phyloP scores from a whole-genome alignment of 2,888 invertebrate species.

The Zelleria hepariella region DNA sequence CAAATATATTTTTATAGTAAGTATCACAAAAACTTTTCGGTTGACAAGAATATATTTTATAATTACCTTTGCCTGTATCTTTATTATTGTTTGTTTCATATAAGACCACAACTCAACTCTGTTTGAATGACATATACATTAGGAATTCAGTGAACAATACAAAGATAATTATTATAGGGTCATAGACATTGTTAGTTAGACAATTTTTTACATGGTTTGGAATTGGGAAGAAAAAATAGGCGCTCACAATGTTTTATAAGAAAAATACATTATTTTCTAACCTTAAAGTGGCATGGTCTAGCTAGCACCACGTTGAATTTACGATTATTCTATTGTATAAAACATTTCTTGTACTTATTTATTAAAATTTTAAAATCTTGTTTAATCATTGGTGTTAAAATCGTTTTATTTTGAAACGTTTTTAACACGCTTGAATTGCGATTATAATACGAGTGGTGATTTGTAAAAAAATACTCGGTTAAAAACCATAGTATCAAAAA shows the following conservation, averaged over 20 bases:
- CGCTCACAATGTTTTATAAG: slow-evolving; percentile 19
- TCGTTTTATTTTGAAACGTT: not conserved
- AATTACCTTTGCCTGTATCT: not conserved
- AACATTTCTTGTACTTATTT: not conserved
- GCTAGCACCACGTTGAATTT: not conserved
- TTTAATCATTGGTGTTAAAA: not conserved
- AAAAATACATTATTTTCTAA: slow-evolving; percentile 48
- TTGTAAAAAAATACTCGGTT: not conserved
- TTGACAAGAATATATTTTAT: not conserved
- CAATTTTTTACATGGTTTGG: slow-evolving; percentile 38
- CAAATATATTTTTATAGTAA: not conserved
- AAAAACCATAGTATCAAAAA: not conserved
- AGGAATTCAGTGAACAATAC: not conserved
- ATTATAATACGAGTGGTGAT: not conserved
- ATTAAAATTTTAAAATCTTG: not conserved
- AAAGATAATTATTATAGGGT: not conserved
- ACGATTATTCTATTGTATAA: not conserved
- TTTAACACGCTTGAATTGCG: not conserved
- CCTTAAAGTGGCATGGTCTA: slow-evolving; percentile 31
- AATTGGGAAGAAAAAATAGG: slow-evolving; percentile 10
- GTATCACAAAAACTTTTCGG: too few relatives aligned
- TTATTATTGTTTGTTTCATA: not conserved
- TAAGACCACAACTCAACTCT: too few relatives aligned
- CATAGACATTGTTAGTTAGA: slow-evolving; percentile 35
- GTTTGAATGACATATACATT: not conserved